These are phyloP conservation scores for Pyrrhosoma nymphula DNA, from an alignment of 2,888 invertebrate genomes.

Conservation along the genomic window DNA sequence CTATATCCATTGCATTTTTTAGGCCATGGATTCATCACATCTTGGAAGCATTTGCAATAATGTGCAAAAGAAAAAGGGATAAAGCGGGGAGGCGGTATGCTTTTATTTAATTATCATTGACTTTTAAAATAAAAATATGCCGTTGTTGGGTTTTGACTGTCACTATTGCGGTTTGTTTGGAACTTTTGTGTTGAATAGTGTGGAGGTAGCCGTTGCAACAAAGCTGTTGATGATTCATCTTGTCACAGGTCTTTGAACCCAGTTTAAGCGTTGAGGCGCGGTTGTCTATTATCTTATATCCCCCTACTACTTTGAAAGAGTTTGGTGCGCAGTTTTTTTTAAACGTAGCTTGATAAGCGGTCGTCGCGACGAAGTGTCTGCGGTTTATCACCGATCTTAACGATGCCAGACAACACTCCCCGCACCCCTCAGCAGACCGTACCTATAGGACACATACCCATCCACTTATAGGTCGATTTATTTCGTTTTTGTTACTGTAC, in stretches of 20 bases:
- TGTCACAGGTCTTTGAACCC: not conserved
- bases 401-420: not conserved
- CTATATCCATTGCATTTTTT: no score
- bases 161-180: no score
- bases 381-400: constrained; percentile 10
- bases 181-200: not conserved
- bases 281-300: not conserved
- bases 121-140: no score
- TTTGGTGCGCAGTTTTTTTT: not conserved
- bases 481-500: not conserved
- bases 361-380: not conserved
- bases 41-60: no score
- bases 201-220: not conserved
- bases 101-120: no score
- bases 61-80: no score
- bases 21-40: no score
- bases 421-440: not conserved
- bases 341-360: not conserved
- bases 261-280: not conserved
- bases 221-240: not conserved
- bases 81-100: no score
- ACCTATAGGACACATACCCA: not conserved
- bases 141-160: no score
- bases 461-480: not conserved
- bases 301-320: not conserved